These are phyloP conservation scores for Eupithecia pulchellata DNA, from an alignment of 2,888 invertebrate genomes.

Conservation along the genomic window DNA sequence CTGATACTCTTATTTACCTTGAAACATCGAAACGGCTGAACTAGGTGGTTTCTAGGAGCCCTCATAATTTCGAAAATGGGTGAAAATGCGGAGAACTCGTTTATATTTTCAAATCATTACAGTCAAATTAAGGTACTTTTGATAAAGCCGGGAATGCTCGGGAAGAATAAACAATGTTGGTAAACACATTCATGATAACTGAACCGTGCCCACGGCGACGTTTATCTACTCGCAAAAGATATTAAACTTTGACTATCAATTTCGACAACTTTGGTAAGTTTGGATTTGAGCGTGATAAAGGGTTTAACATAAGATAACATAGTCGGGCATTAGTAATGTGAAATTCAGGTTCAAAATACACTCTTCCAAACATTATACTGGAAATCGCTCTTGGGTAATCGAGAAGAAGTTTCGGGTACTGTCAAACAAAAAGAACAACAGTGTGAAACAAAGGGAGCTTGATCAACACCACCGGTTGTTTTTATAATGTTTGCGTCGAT, in stretches of 20 bases:
- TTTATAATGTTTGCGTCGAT: slow-evolving; percentile 7
- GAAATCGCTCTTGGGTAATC: neutral
- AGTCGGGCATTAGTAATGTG: slow-evolving; percentile 24
- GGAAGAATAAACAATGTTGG: slow-evolving; percentile 57
- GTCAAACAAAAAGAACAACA: neutral
- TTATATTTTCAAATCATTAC: neutral
- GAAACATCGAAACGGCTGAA: neutral
- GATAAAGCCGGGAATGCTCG: slow-evolving; percentile 34
- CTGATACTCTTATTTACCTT: neutral
- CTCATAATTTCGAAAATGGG: neutral
- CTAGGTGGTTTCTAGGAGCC: neutral
- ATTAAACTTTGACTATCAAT: slow-evolving; percentile 67
- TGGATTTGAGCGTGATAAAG: slow-evolving; percentile 57
- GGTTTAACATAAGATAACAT: slow-evolving; percentile 46
- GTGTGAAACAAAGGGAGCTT: neutral
- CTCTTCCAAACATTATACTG: neutral
- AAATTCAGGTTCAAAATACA: slow-evolving; percentile 5
- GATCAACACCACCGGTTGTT: neutral
- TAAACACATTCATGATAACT: slow-evolving; percentile 56
- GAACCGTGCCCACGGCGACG: slow-evolving; percentile 57
- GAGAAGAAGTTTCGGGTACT: neutral
- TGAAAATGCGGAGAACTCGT: neutral
- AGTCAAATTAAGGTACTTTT: neutral
- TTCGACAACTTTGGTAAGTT: slow-evolving; percentile 62
- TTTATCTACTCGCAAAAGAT: slow-evolving; percentile 65